phyloP scores from a whole-genome alignment of 2,888 invertebrate species.

The Catocala sponsa region DNA sequence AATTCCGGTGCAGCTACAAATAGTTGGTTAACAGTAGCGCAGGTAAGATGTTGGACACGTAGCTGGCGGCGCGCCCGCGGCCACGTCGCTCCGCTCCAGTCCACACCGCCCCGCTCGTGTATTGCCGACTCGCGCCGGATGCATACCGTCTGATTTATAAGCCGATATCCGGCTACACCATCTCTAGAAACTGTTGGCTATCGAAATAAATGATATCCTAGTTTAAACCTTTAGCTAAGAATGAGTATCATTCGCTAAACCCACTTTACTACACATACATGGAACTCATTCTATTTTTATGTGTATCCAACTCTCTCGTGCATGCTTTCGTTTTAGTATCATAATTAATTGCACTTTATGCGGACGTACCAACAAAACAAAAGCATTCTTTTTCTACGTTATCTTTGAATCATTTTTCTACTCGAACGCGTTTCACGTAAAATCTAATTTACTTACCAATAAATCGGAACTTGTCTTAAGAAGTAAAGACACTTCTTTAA shows the following conservation, averaged over 20 bases:
- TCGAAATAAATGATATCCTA: constrained; percentile 53
- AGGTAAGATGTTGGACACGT: constrained; percentile 44
- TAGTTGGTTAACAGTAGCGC: constrained; percentile 23
- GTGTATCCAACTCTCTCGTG: constrained; percentile 1
- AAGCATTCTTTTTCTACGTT: not conserved
- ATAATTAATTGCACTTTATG: not conserved
- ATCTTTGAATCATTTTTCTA: constrained; percentile 20
- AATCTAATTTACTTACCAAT: constrained; percentile 11
- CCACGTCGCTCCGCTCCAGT: constrained; percentile 21
- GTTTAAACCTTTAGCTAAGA: constrained; percentile 36
- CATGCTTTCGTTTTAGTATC: not conserved
- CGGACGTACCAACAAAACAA: constrained; percentile 1
- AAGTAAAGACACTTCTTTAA: constrained; percentile 34
- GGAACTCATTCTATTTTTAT: not conserved
- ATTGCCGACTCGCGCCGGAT: constrained; percentile 61
- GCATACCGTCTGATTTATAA: constrained; percentile 71
- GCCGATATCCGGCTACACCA: constrained; percentile 68
- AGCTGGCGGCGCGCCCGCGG: constrained; percentile 54
- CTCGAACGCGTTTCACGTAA: constrained; percentile 16
- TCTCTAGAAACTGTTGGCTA: constrained; percentile 47
- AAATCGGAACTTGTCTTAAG: constrained; percentile 23
- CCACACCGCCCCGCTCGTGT: constrained; percentile 22
- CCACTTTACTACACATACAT: constrained; percentile 10
- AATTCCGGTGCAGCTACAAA: constrained; percentile 21
- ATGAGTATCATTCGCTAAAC: constrained; percentile 23